Evolutionary conservation across 2,113 vertebrate genomes (phyloP).

Genomic region (Rhinogobius similis): DNA sequence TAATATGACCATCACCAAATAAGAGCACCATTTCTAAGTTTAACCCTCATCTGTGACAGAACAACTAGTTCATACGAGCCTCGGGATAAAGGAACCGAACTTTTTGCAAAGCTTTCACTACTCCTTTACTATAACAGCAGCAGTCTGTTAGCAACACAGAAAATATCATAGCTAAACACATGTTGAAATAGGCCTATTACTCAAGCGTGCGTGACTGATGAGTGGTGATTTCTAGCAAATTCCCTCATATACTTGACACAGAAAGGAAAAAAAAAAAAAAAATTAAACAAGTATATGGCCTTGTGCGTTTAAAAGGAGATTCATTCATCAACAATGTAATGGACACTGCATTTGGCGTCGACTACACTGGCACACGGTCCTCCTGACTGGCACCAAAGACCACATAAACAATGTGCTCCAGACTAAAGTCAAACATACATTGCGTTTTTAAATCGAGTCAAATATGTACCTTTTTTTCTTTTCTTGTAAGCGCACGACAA

Average conservation of each 20-base stretch:
- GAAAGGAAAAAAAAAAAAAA: neutral
- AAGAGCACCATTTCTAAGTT: slow-evolving; percentile 42
- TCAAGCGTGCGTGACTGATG: slow-evolving; percentile 9
- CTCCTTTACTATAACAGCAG: slow-evolving; percentile 37
- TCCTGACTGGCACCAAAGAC: neutral
- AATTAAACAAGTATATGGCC: too few relatives aligned
- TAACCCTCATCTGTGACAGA: slow-evolving; percentile 18
- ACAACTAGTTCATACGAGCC: slow-evolving; percentile 25
- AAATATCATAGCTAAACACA: neutral
- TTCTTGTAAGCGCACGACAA: neutral
- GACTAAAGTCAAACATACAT: neutral
- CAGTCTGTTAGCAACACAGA: neutral
- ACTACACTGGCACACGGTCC: neutral
- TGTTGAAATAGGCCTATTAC: neutral
- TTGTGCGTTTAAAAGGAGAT: too few relatives aligned
- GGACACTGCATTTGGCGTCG: slow-evolving; percentile 32
- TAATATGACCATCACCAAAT: too few relatives aligned
- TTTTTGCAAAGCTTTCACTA: slow-evolving; percentile 37
- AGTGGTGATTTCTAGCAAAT: slow-evolving; percentile 49
- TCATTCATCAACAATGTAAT: too few relatives aligned
- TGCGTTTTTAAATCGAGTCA: neutral
- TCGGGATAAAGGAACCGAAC: slow-evolving; percentile 27
- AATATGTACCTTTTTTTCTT: neutral
- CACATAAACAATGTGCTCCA: neutral
- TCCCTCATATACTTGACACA: neutral